Percentiles rank a stretch among this genome's conserved stretches.
Conservation (phyloP, 2,888 invertebrate species). For the Creontiades dilutus region DNA sequence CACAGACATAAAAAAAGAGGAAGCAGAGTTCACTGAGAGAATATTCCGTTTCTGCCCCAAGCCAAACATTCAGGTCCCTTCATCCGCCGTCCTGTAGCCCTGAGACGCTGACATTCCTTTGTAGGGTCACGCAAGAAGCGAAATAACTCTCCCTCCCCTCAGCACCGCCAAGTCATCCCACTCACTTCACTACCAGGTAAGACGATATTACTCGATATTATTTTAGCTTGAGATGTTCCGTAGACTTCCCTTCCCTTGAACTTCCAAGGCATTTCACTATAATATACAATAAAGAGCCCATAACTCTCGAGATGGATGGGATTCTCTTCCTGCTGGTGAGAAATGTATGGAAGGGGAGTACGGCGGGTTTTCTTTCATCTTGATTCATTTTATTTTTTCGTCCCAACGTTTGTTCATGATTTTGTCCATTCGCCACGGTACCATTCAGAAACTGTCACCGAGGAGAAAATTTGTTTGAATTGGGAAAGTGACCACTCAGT, state of each 20-base stretch:
- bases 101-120: slow-evolving; percentile 44
- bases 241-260: slow-evolving; percentile 3
- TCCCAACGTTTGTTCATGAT: no score
- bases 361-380: no score
- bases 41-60: slow-evolving; percentile 52
- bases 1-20: not conserved
- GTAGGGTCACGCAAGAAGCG: slow-evolving; percentile 50
- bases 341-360: not conserved
- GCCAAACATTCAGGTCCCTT: slow-evolving; percentile 59
- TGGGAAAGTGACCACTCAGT: no score
- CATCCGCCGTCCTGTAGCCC: slow-evolving; percentile 6
- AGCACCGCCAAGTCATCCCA: not conserved
- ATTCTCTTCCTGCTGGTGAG: not conserved
- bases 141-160: slow-evolving; percentile 4
- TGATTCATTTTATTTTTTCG: no score
- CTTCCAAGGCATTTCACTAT: slow-evolving; percentile 56
- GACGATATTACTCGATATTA: slow-evolving; percentile 66
- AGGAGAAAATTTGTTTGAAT: no score
- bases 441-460: no score
- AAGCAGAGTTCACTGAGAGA: slow-evolving; percentile 42
- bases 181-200: slow-evolving; percentile 52
- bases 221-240: slow-evolving; percentile 57
- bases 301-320: slow-evolving; percentile 53
- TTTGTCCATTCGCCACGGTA: no score
- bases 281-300: slow-evolving; percentile 67